Conservation (phyloP, 2,888 invertebrate species). For the Himalopsyche japonica region DNA sequence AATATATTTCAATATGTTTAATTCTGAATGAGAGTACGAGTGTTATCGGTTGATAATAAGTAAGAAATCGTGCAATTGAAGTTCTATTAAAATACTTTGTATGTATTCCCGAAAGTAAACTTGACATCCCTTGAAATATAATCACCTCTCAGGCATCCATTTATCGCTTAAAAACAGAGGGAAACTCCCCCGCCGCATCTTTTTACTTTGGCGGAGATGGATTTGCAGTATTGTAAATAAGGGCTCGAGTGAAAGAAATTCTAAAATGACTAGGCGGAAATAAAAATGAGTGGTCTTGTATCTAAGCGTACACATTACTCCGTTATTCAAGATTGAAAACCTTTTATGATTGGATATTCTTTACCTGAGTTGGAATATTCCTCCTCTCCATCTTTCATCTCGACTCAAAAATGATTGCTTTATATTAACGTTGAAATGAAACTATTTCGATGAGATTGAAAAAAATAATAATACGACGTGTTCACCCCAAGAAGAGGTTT, state of each 20-base stretch:
- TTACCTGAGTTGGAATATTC: conserved; percentile 19
- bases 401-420: conserved; percentile 24
- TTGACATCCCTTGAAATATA: not conserved
- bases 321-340: conserved; percentile 1
- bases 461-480: not conserved
- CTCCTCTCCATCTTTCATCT: not conserved
- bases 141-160: not conserved
- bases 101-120: not conserved
- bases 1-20: too few relatives aligned
- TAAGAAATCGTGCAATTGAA: not conserved
- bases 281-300: not conserved
- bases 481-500: too few relatives aligned
- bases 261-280: conserved; percentile 8
- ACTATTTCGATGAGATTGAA: conserved; percentile 3
- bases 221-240: conserved; percentile 30
- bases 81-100: not conserved
- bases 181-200: not conserved
- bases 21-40: too few relatives aligned
- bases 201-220: conserved; percentile 21
- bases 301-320: not conserved
- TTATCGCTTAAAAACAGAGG: not conserved
- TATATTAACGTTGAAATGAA: conserved; percentile 19
- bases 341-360: conserved; percentile 29
- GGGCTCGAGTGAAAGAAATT: conserved; percentile 19
- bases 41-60: not conserved